These are phyloP conservation scores for Neotoxoptera formosana DNA, from an alignment of 1,140 invertebrate species.

Conservation along the genomic window DNA sequence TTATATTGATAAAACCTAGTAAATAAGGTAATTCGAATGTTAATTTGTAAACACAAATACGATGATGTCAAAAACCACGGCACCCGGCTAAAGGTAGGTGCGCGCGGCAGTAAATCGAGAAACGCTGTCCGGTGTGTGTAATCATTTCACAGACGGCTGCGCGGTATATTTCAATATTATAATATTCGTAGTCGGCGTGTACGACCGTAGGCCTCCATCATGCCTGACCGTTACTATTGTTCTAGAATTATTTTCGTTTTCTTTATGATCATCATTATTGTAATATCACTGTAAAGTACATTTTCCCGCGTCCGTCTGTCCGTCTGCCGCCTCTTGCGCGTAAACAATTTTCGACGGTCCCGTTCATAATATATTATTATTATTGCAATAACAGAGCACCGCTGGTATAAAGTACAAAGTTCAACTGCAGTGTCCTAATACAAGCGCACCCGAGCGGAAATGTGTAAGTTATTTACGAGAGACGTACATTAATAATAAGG, in stretches of 20 bases:
- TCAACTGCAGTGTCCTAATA: background rate
- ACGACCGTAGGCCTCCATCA: background rate
- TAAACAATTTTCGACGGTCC: background rate
- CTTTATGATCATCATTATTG: background rate
- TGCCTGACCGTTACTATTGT: background rate
- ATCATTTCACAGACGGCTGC: background rate
- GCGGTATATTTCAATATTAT: background rate
- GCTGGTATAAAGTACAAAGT: slow-evolving; percentile 16
- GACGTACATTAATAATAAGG: background rate
- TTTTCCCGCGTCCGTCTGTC: background rate
- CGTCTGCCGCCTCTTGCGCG: background rate
- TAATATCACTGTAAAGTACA: background rate
- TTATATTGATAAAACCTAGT: background rate
- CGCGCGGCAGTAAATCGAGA: slow-evolving; percentile 9
- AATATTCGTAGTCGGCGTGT: background rate
- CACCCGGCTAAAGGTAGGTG: background rate
- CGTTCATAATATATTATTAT: background rate
- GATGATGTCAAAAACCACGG: slow-evolving; percentile 17
- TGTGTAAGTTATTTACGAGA: slow-evolving; percentile 44
- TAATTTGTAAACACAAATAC: slow-evolving; percentile 31
- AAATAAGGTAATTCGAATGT: slow-evolving; percentile 31
- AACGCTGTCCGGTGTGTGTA: slow-evolving; percentile 14
- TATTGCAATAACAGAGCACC: background rate
- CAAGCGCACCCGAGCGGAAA: background rate
- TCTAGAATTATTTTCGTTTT: background rate